A percentile compares a stretch with the other conserved stretches of the same genome.
These are phyloP conservation scores for Rhinella marina DNA, from an alignment of 2,797 vertebrate genomes.

Conservation along the genomic window DNA sequence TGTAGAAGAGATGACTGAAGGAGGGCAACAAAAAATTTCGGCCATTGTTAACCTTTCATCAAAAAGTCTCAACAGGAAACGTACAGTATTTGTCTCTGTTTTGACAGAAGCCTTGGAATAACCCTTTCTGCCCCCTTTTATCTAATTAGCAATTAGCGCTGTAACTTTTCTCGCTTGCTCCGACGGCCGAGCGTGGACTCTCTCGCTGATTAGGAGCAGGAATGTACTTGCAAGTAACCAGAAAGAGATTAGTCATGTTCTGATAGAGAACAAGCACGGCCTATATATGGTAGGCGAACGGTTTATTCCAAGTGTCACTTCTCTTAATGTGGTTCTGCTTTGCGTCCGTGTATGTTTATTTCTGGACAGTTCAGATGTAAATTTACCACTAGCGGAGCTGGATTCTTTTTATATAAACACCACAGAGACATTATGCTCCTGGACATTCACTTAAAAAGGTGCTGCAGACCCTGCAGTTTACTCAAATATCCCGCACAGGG, in stretches of 20 bases:
- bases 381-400: slow-evolving; percentile 16
- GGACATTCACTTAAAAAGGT: background rate
- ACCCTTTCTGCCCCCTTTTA: slow-evolving; percentile 28
- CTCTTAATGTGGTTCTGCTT: slow-evolving; percentile 34
- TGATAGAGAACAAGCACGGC: slow-evolving; percentile 38
- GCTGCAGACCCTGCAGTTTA: background rate
- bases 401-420: slow-evolving; percentile 14
- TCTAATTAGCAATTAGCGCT: slow-evolving; percentile 55
- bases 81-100: slow-evolving; percentile 17
- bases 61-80: slow-evolving; percentile 33
- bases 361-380: slow-evolving; percentile 55
- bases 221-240: slow-evolving; percentile 38
- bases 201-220: slow-evolving; percentile 37
- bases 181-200: background rate
- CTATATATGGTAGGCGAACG: slow-evolving; percentile 53
- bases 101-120: slow-evolving; percentile 5
- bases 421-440: slow-evolving; percentile 15
- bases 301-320: slow-evolving; percentile 51
- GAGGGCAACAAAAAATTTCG: background rate
- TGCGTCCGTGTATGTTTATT: slow-evolving; percentile 51
- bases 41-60: slow-evolving; percentile 48
- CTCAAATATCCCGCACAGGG: background rate
- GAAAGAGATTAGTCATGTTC: slow-evolving; percentile 40
- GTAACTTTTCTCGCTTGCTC: slow-evolving; percentile 28
- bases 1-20: background rate